Evolutionary conservation across 1,140 invertebrate genomes (phyloP), one percentile per base, ranked within the genome.

Genomic region (Caenorhabditis inopinata): DNA sequence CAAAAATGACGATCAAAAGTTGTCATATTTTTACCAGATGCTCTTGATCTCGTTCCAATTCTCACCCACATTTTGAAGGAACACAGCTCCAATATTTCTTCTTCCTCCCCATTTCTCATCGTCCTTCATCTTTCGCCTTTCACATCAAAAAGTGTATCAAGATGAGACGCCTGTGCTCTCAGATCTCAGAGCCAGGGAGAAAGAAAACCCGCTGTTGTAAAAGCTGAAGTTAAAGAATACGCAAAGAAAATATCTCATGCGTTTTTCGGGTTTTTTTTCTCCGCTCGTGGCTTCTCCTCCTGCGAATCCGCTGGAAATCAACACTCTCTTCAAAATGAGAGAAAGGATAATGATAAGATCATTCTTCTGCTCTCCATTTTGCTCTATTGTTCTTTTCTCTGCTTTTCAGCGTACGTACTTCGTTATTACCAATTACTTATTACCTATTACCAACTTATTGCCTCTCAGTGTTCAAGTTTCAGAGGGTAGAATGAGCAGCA

Each of bases 41-140:
- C 38, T 68, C 49, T 14, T 23, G 27, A 14, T 58, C n/a, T n/a
- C n/a, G 18, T n/a, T 68, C 32, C 4, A 38, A n/a, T 68, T 42
- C 32, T 68, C 58, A 68, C 38, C 58, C 58, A 68, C 58, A 68
- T 68, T 68, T 32, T 32, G 23, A 68, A 68, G 58, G 58, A 68
- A 68, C 58, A 68, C 58, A 68, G 38, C 58, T 68, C 73, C 73
- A 48, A 75, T 47, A 11, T 27, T 47, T 75, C 42, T 49, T 48
- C 42, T 47, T 75, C 16, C 16, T 68, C 58, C 32, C 35, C 53
- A n/a, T 74, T 47, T 74, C 68, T 74, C 68, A 47, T 47, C 45
- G 6, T 74, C n/a, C 16, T 45, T 29, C 27, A 9, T 29, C 6
- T 47, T 29, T 25, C 21, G 18, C 18, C 29, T 23, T 45, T 18